Conservation (phyloP, 2,113 vertebrate species). For the Pelvicachromis taeniatus region DNA sequence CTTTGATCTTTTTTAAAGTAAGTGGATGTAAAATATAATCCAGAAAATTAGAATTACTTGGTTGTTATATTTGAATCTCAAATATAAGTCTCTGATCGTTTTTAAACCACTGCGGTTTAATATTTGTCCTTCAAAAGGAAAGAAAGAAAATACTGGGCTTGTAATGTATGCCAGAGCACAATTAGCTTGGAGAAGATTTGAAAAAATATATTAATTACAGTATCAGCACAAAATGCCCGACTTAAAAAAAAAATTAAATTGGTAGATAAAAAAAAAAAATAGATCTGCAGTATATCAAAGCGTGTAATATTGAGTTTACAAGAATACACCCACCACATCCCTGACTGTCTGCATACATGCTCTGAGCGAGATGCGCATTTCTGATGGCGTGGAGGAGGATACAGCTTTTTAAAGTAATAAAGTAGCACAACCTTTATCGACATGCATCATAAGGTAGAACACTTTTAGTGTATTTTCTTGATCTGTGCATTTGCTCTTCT, state of each 20-base stretch:
- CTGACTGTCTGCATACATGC: neutral
- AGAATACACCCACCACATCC: neutral
- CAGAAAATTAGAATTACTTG: neutral
- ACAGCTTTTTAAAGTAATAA: slow-evolving; percentile 36
- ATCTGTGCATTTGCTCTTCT: slow-evolving; percentile 14
- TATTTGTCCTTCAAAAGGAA: neutral
- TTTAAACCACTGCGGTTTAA: neutral
- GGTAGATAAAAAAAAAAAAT: neutral
- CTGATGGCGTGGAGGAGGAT: slow-evolving; percentile 15
- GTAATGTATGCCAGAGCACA: neutral
- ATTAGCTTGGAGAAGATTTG: neutral
- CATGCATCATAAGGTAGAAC: neutral
- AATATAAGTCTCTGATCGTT: neutral
- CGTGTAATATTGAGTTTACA: neutral
- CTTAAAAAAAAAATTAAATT: neutral
- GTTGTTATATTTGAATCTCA: neutral
- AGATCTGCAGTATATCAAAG: neutral
- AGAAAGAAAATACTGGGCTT: neutral
- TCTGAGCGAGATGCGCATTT: neutral
- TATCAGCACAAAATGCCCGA: neutral
- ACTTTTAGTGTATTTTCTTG: neutral
- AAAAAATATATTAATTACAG: neutral
- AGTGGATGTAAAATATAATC: slow-evolving; percentile 23
- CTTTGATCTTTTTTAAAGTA: slow-evolving; percentile 13
- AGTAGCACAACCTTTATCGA: slow-evolving; percentile 29